phyloP scores from a whole-genome alignment of 2,888 invertebrate species.

The Eupithecia insigniata region DNA sequence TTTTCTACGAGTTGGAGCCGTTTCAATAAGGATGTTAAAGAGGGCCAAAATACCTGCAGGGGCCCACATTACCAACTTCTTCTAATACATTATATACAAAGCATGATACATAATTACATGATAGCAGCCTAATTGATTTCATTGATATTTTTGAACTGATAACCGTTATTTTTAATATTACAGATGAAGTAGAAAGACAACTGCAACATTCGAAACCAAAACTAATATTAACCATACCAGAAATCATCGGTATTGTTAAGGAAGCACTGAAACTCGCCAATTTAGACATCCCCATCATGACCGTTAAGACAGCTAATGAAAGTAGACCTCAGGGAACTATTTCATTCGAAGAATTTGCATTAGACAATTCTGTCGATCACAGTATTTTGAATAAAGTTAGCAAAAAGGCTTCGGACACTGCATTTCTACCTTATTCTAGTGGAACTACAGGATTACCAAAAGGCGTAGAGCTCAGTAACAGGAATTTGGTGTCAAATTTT shows the following conservation, averaged over 20 bases:
- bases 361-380: constrained; percentile 76
- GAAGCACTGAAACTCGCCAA: constrained; percentile 75
- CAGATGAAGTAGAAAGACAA: constrained; percentile 89
- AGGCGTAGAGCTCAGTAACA: constrained; percentile 87
- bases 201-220: constrained; percentile 84
- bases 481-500: constrained; percentile 79
- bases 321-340: constrained; percentile 80
- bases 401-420: constrained; percentile 80
- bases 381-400: constrained; percentile 71
- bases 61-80: too few species aligned
- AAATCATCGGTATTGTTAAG: constrained; percentile 74
- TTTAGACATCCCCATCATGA: constrained; percentile 78
- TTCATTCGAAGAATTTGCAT: constrained; percentile 84
- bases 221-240: constrained; percentile 83
- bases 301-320: constrained; percentile 50
- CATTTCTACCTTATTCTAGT: constrained; percentile 91
- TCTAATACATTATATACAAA: too few species aligned
- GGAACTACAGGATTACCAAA: constrained; percentile 93
- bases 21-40: too few species aligned
- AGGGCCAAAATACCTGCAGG: too few species aligned
- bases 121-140: background rate
- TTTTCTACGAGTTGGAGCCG: too few species aligned
- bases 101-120: too few species aligned
- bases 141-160: background rate
- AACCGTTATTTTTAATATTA: constrained; percentile 45